Evolutionary conservation across 2,113 vertebrate species (phyloP).

Genomic region (Smithornis capensis): DNA sequence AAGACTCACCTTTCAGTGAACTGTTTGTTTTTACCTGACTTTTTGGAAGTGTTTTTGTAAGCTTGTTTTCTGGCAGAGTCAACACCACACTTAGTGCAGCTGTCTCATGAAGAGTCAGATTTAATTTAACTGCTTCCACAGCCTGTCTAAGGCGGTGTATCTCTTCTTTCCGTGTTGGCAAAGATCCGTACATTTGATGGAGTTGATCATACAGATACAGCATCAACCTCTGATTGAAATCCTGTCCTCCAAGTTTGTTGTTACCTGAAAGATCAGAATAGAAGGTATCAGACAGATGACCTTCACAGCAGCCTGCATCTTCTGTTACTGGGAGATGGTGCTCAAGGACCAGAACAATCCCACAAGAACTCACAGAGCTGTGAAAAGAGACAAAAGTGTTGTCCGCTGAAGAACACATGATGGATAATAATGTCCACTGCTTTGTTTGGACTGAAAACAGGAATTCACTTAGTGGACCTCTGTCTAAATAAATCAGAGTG

Average conservation of each 20-base stretch:
- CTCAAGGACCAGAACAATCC: background rate
- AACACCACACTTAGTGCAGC: slow-evolving; percentile 75
- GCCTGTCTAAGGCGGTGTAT: slow-evolving; percentile 88
- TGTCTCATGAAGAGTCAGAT: slow-evolving; percentile 82
- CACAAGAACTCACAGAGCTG: background rate
- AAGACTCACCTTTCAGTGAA: background rate
- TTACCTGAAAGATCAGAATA: slow-evolving; percentile 80
- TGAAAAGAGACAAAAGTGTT: fast-evolving
- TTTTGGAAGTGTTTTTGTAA: background rate
- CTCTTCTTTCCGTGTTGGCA: slow-evolving; percentile 87
- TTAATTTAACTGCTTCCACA: slow-evolving; percentile 90
- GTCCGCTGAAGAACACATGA: background rate
- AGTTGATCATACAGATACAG: slow-evolving; percentile 83
- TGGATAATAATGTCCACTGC: background rate
- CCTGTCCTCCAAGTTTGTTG: slow-evolving; percentile 96
- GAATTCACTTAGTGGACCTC: background rate
- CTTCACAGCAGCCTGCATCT: background rate
- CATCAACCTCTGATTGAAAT: slow-evolving; percentile 93
- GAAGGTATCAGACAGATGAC: background rate
- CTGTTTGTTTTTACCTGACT: background rate
- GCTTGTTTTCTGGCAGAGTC: slow-evolving; percentile 66
- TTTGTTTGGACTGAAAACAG: background rate
- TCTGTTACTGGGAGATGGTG: background rate
- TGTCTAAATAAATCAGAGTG: background rate
- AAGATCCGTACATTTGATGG: slow-evolving; percentile 76